phyloP scores from a whole-genome alignment of 2,888 invertebrate genomes.

The Epiperipatus broadwayi region DNA sequence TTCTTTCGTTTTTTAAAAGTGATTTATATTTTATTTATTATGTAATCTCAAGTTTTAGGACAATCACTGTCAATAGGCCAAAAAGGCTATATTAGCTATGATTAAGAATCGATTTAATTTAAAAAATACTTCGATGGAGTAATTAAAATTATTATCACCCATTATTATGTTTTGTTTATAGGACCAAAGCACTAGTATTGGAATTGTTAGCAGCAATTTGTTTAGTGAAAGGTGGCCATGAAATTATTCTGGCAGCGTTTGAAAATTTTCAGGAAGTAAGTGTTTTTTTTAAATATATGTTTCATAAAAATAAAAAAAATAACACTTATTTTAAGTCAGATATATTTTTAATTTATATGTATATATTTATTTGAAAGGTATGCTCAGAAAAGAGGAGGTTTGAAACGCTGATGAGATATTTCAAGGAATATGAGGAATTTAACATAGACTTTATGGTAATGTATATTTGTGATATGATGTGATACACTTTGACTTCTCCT shows the following conservation, averaged over 20 bases:
- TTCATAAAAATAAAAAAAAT: conserved; percentile 11
- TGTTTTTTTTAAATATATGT: conserved; percentile 11
- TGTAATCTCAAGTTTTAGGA: not conserved
- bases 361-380: conserved; percentile 22
- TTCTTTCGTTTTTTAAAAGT: too few species aligned
- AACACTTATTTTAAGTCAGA: not conserved
- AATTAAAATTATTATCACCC: conserved; percentile 4
- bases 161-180: conserved; percentile 24
- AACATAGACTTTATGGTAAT: conserved; percentile 96
- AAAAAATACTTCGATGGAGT: too few species aligned
- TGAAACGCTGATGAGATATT: conserved; percentile 92
- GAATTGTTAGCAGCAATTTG: conserved; percentile 95
- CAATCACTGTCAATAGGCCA: too few species aligned
- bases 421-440: conserved; percentile 84
- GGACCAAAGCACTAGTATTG: conserved; percentile 89
- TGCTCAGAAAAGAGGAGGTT: conserved; percentile 58
- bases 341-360: too few species aligned
- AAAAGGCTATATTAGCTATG: too few species aligned
- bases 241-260: conserved; percentile 87
- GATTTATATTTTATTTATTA: not conserved
- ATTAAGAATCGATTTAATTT: too few species aligned
- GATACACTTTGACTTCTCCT: not conserved
- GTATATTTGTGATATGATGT: too few species aligned
- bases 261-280: conserved; percentile 79
- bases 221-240: conserved; percentile 96